Conservation (phyloP, 2,888 invertebrate genomes). For the Zygogramma bicolorata region DNA sequence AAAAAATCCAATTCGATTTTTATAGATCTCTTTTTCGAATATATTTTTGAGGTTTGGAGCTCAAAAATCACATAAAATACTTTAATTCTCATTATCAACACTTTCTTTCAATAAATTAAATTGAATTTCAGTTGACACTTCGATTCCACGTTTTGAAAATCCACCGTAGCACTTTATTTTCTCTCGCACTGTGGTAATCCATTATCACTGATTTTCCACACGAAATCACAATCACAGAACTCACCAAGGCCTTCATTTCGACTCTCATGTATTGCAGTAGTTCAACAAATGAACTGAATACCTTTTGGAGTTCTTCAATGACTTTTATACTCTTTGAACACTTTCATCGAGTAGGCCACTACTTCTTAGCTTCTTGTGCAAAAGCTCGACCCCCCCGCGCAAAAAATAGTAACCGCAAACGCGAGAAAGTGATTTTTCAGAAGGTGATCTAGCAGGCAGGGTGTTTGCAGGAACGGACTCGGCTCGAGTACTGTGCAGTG, state of each 20-base stretch:
- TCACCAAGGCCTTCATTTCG: conserved; percentile 71
- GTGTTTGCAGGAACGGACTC: conserved; percentile 8
- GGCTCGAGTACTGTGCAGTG: not conserved
- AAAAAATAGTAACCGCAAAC: not conserved
- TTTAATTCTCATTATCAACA: too few species aligned
- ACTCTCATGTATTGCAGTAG: conserved; percentile 50
- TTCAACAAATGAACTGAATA: conserved; percentile 70
- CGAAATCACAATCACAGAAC: conserved; percentile 53
- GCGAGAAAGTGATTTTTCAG: conserved; percentile 62
- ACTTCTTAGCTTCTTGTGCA: conserved; percentile 63
- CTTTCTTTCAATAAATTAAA: not conserved
- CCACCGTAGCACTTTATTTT: not conserved
- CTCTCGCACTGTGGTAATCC: conserved; percentile 9
- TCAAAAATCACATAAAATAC: too few species aligned
- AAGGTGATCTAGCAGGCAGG: conserved; percentile 34
- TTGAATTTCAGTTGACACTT: not conserved
- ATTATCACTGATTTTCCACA: conserved; percentile 15
- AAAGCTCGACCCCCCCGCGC: conserved; percentile 58
- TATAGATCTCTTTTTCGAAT: too few species aligned
- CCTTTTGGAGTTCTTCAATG: conserved; percentile 68
- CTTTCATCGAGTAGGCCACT: conserved; percentile 68
- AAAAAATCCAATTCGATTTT: too few species aligned
- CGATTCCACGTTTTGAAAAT: not conserved
- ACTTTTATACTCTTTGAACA: conserved; percentile 71
- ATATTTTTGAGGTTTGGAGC: too few species aligned